Evolutionary conservation across 2,797 vertebrate genomes (phyloP).

Genomic region (Mallotus villosus): DNA sequence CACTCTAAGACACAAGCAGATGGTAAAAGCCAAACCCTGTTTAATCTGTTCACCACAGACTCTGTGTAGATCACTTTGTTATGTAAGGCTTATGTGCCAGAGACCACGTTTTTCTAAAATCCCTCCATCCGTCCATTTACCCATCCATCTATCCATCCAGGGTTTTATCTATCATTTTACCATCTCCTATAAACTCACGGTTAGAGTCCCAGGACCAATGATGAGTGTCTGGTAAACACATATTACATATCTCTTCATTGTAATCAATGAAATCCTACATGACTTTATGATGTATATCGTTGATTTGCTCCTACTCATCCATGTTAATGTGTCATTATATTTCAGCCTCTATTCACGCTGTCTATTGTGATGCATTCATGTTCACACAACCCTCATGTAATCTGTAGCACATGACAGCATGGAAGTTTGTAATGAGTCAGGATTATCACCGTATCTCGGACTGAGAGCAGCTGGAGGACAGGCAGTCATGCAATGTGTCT

Average conservation of each 20-base stretch:
- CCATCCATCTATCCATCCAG: not conserved
- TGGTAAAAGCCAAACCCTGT: constrained; percentile 37
- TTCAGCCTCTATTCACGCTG: not conserved
- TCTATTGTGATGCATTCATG: not conserved
- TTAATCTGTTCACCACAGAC: constrained; percentile 37
- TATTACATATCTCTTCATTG: too few species aligned
- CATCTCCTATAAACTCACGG: too few species aligned
- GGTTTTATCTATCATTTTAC: not conserved
- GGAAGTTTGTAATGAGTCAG: not conserved
- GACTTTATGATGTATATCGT: too few species aligned
- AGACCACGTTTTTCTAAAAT: constrained; percentile 25
- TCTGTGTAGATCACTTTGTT: constrained; percentile 36
- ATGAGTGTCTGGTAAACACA: too few species aligned
- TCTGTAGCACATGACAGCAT: constrained; percentile 1
- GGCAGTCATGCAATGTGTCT: not conserved
- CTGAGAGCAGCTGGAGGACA: not conserved
- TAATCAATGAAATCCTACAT: not conserved
- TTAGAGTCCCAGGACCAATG: not conserved
- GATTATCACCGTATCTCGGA: not conserved
- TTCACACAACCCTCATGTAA: not conserved
- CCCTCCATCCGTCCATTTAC: not conserved
- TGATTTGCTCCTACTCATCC: too few species aligned
- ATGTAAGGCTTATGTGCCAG: constrained; percentile 35
- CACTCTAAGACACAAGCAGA: constrained; percentile 42
- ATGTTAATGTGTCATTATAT: not conserved